These are phyloP conservation scores for Noturus placidus DNA, from an alignment of 2,113 vertebrate genomes.

Conservation along the genomic window DNA sequence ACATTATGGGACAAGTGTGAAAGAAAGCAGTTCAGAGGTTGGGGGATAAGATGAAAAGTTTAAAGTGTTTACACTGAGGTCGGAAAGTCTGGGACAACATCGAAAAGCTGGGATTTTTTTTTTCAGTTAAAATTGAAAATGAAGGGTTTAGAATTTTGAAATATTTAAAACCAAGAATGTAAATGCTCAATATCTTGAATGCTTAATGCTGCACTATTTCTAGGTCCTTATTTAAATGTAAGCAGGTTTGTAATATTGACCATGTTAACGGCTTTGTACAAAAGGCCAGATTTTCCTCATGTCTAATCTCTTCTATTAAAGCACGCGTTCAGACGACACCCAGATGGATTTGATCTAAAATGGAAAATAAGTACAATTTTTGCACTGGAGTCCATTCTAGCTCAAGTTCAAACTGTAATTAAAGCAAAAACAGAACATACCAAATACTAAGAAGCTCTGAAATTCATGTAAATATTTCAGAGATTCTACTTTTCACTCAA, in stretches of 20 bases:
- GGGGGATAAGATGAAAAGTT: background rate
- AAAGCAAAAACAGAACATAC: background rate
- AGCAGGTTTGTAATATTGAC: background rate
- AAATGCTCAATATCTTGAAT: background rate
- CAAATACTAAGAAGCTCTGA: background rate
- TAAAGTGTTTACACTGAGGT: background rate
- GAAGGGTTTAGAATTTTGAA: too few relatives aligned
- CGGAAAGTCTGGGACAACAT: background rate
- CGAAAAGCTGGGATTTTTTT: background rate
- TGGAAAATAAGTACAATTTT: background rate
- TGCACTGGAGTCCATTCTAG: background rate
- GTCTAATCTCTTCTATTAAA: background rate
- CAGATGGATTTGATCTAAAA: background rate
- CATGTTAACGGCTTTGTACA: background rate
- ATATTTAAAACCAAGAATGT: background rate
- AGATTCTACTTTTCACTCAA: background rate
- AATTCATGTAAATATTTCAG: background rate
- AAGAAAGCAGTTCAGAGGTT: slow-evolving; percentile 7
- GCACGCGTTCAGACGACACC: background rate
- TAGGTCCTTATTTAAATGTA: background rate
- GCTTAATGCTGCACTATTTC: background rate
- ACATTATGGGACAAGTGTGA: slow-evolving; percentile 33
- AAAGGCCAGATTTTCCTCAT: background rate
- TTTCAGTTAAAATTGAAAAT: background rate
- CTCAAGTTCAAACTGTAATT: background rate